Evolutionary conservation across 1,140 invertebrate genomes (phyloP).

Genomic region (Papilio machaon): DNA sequence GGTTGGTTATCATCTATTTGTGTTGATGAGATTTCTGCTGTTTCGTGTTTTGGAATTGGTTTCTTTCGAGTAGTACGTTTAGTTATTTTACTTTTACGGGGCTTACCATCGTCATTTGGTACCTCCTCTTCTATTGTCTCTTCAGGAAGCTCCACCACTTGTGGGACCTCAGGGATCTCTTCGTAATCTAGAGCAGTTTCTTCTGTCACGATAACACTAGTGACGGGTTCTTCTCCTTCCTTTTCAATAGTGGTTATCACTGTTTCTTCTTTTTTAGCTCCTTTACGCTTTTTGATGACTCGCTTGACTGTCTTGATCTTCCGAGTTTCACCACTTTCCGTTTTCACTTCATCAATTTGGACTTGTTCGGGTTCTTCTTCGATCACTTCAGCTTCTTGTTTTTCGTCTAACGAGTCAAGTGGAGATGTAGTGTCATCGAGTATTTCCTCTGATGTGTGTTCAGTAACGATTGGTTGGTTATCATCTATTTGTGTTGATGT

Average conservation of each 20-base stretch:
- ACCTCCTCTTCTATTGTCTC: slow-evolving; percentile 54
- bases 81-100: too few species aligned
- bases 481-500: slow-evolving; percentile 37
- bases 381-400: too few species aligned
- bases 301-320: slow-evolving; percentile 66
- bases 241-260: slow-evolving; percentile 80
- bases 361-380: slow-evolving; percentile 71
- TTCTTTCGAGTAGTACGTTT: too few species aligned
- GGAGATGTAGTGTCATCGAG: too few species aligned
- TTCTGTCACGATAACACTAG: slow-evolving; percentile 52
- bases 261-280: slow-evolving; percentile 56
- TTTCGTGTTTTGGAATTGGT: too few species aligned
- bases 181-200: not conserved
- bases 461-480: too few species aligned
- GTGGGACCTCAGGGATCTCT: slow-evolving; percentile 45
- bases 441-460: too few species aligned
- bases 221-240: slow-evolving; percentile 71
- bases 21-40: too few species aligned
- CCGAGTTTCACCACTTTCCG: slow-evolving; percentile 63
- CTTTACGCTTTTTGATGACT: slow-evolving; percentile 66
- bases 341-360: slow-evolving; percentile 63
- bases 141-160: slow-evolving; percentile 52
- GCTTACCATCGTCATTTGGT: slow-evolving; percentile 39
- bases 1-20: too few species aligned
- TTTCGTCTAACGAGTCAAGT: too few species aligned